phyloP scores from a whole-genome alignment of 2,113 vertebrate species.

The Hiodon tergisus region DNA sequence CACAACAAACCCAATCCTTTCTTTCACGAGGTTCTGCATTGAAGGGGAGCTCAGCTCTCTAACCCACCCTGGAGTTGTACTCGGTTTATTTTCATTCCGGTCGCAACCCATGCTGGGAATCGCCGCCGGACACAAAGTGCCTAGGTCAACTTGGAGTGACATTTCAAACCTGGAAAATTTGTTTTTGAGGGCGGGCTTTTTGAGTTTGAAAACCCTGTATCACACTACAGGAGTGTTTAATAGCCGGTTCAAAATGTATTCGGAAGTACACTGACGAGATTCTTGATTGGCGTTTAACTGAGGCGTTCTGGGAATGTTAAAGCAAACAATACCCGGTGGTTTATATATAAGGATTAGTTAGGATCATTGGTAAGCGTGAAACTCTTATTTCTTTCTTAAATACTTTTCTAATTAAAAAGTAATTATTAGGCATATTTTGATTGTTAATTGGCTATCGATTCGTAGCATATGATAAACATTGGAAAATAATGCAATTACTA shows the following conservation, averaged over 20 bases:
- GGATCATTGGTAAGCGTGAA: too few relatives aligned
- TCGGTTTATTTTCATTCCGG: constrained; percentile 75
- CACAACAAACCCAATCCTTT: constrained; percentile 54
- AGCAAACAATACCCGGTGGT: constrained; percentile 46
- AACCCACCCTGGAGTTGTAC: constrained; percentile 70
- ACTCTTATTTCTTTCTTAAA: too few relatives aligned
- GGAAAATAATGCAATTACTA: too few relatives aligned
- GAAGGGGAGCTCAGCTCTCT: constrained; percentile 47
- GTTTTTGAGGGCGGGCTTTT: constrained; percentile 31
- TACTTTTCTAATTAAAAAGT: too few relatives aligned
- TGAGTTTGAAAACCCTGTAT: too few relatives aligned
- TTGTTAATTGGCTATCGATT: too few relatives aligned
- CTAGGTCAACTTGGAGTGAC: constrained; percentile 65
- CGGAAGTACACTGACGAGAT: constrained; percentile 33
- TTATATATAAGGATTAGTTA: constrained; percentile 53
- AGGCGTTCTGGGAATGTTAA: constrained; percentile 47
- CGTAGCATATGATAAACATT: too few relatives aligned
- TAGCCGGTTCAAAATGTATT: constrained; percentile 15
- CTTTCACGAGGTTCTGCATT: constrained; percentile 24
- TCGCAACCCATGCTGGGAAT: constrained; percentile 55
- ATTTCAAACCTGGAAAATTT: constrained; percentile 69
- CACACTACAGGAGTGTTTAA: background rate
- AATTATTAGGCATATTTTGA: too few relatives aligned
- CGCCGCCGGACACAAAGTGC: constrained; percentile 64
- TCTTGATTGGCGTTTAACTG: constrained; percentile 54